Evolutionary conservation across 2,888 invertebrate species (phyloP), one percentile per base, ranked within the genome.

Genomic region (Caenorhabditis panamensis): DNA sequence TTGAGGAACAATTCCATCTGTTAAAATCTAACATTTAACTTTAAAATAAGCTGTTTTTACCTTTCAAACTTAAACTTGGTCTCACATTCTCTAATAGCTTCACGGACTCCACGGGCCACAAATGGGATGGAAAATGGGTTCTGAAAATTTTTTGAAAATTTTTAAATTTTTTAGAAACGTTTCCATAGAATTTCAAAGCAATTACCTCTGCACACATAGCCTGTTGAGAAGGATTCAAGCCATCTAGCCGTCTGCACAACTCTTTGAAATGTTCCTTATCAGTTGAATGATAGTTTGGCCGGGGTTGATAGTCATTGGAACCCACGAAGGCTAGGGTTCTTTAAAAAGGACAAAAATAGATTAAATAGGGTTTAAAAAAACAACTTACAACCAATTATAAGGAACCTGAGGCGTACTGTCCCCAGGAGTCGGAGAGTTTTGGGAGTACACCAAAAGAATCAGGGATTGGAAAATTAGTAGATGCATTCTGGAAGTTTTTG

Each of bases 31-130:
- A 64, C 87, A 59, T 58, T 88, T 88, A 59, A 84, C 82, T 53
- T 85, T 90, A 89, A 93, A 93, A n/a, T n/a, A n/a, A n/a, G n/a
- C n/a, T n/a, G n/a, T n/a, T n/a, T n/a, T 8, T 37, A 73, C 73
- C 87, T 63, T 58, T 88, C 88, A 59, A 84, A 82, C 49, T 85
- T 90, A 89, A 93, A 93, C 89, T 93, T 93, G 68, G 91, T 91
- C 87, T 93, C 93, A 84, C 93, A 93, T 87, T 93, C 93, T 37
- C 91, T 87, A 79, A 93, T 93, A 31, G 93, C 93, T 47, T 92
- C 90, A 37, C 92, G 88, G 1, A 93, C 93, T 16, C 93, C 93
- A 51, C 92, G 91, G 16, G 92, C 92, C 61, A 93, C 93, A 79
- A 92, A 92, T 51, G 91, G 90, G 73, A 93, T 92, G 49, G 93